Base-by-base conservation (phyloP, 2,888 invertebrate genomes). In the Caenorhabditis sp. region DNA sequence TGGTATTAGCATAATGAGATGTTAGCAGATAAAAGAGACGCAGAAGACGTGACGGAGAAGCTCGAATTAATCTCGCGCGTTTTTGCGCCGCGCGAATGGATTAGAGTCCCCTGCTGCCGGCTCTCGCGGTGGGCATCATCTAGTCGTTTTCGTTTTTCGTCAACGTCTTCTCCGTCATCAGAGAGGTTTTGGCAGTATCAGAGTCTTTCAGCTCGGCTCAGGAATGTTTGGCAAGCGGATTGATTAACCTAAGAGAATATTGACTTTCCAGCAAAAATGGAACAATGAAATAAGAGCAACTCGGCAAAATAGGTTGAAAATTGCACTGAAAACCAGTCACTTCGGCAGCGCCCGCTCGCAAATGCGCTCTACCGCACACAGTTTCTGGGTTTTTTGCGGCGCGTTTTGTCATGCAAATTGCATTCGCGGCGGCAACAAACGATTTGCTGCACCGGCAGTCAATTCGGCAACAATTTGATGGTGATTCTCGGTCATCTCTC, bases 21-120 rank as follows among this genome's bases (percentile, higher is more conserved):
- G 30, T 20, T n/a, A n/a, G n/a, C n/a, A n/a, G 35, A 35, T 13
- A 27, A 17, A n/a, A 55, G 55, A 56, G 56, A 55, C 58, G 45
- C 43, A 68, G 68, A 52, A 59, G 58, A 32, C 37, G 39, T 45
- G 53, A 43, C 56, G 55, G 20, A 58, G 58, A 56, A 68, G 55
- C 68, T 58, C 58, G 50, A 59, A 68, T 68, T 68, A 68, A 59
- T 68, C 68, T 59, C 58, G 43, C 58, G 24, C 43, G 26, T 48
- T 22, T 26, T 27, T 30, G 26, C 66, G 17, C 22, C 45, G 63
- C 26, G 55, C 39, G 56, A 17, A 35, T 39, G 66, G 66, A 68
- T 68, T 68, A 68, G 45, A 56, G 66, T 41, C 66, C 56, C 39
- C 37, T 48, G 56, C 39, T 46, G 32, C 20, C 24, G 37, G 17